Evolutionary conservation across 1,140 invertebrate genomes (phyloP).

Genomic region (Teleogryllus occipitalis): DNA sequence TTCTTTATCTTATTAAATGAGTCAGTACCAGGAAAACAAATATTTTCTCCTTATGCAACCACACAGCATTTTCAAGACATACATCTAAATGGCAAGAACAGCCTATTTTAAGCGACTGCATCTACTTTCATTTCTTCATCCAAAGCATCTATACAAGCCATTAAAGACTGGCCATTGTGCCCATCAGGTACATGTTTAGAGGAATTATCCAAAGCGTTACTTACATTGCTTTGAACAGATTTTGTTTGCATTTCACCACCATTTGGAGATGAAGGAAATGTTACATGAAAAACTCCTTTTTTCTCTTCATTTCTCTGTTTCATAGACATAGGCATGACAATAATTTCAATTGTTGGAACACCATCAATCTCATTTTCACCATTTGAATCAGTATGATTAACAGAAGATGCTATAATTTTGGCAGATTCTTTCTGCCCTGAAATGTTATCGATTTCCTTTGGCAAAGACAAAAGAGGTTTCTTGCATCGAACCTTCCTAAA

Average conservation of each 20-base stretch:
- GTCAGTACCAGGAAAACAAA: background rate
- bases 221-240: background rate
- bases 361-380: background rate
- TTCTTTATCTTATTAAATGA: background rate
- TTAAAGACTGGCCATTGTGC: background rate
- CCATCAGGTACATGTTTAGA: background rate
- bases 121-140: background rate
- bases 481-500: background rate
- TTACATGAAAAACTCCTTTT: slow-evolving; percentile 3
- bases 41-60: background rate
- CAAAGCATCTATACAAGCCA: background rate
- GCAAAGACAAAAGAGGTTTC: background rate
- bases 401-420: too few relatives aligned
- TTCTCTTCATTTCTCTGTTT: background rate
- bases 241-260: background rate
- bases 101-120: too few relatives aligned
- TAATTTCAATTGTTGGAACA: slow-evolving; percentile 23
- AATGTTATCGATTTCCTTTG: too few relatives aligned
- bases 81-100: too few relatives aligned
- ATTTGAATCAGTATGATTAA: too few relatives aligned
- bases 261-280: background rate
- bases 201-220: background rate
- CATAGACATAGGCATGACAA: slow-evolving; percentile 20
- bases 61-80: too few relatives aligned
- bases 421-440: too few relatives aligned